Evolutionary conservation across 2,797 vertebrate genomes (phyloP), one percentile per base, ranked within the genome.

Genomic region (Girardinus metallicus): DNA sequence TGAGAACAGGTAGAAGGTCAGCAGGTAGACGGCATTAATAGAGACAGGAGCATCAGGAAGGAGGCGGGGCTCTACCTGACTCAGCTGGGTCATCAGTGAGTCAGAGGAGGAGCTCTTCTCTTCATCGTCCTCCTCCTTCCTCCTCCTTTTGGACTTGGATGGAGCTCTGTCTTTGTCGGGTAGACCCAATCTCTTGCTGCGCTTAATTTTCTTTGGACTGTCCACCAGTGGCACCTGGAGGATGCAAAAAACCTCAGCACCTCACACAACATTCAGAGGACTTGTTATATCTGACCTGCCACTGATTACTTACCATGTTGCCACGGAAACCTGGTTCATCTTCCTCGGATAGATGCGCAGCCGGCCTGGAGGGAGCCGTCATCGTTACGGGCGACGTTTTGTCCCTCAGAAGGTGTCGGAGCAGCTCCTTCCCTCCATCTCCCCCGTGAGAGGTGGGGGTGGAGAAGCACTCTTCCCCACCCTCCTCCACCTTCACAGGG

Each of bases 321-420:
- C 86, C 94, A 11, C 91, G 76, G 44, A 87, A 87, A 74, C 75
- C 93, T n/a, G 81, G 93, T 85, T 88, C 80, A 41, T 95, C 94
- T 0, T 97, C 97, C 77, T 95, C 94, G 0, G 95, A 92, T 47
- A 90, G 77, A 44, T 44, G 29, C 2, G 88, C 47, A 0, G 34
- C 74, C 7, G 87, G 90, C 60, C 62, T 6, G 3, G 72, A 81
- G 11, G 87, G 78, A 0, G 86, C 80, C 0, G 93, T 77, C 1
- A 91, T 88, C 93, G 89, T 83, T 41, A 86, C n/a, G 0, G 96
- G 93, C 0, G 96, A 92, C 47, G 93, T 95, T 91, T 97, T 99
- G 89, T 97, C 98, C 92, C 97, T 99, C 49, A 99, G 95, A 80
- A 99, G 94, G 73, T 99, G 98, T 88, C 97, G 97, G 68, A 99